These are phyloP conservation scores for Cataglyphis cursor DNA, from an alignment of 2,888 invertebrate genomes.

Conservation along the genomic window DNA sequence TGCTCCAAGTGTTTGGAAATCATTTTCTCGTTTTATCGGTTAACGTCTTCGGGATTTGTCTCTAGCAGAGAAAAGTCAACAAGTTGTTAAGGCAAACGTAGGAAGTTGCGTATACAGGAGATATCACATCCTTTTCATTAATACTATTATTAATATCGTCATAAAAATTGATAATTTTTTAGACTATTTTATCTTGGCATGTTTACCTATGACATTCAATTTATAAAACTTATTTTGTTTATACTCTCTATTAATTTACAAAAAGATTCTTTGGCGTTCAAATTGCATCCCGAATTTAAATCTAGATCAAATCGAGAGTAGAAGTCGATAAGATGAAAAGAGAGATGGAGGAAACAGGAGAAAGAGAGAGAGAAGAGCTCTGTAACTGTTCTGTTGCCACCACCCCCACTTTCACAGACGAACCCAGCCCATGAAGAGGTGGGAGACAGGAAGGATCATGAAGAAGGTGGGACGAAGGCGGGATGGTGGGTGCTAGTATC, in stretches of 20 bases:
- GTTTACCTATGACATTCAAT: neutral
- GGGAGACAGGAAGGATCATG: conserved; percentile 46
- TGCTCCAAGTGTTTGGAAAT: neutral
- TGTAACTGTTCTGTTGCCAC: conserved; percentile 40
- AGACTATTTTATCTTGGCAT: neutral
- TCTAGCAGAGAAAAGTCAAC: neutral
- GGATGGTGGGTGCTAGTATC: conserved; percentile 69
- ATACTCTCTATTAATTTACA: neutral
- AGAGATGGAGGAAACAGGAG: neutral
- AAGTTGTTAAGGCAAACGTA: neutral
- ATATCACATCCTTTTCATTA: neutral
- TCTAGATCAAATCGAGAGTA: neutral
- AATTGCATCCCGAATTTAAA: neutral
- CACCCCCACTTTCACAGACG: conserved; percentile 43
- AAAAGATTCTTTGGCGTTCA: neutral
- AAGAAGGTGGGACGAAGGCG: conserved; percentile 63
- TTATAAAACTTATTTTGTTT: neutral
- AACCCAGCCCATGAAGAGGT: conserved; percentile 67
- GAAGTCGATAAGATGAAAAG: neutral
- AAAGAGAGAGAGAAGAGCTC: neutral
- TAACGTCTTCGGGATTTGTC: neutral
- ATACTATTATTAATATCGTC: neutral
- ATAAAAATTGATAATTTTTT: neutral
- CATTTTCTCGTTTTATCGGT: neutral
- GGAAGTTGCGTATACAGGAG: neutral